Evolutionary conservation across 2,888 invertebrate species (phyloP).

Genomic region (Melipona beecheii): DNA sequence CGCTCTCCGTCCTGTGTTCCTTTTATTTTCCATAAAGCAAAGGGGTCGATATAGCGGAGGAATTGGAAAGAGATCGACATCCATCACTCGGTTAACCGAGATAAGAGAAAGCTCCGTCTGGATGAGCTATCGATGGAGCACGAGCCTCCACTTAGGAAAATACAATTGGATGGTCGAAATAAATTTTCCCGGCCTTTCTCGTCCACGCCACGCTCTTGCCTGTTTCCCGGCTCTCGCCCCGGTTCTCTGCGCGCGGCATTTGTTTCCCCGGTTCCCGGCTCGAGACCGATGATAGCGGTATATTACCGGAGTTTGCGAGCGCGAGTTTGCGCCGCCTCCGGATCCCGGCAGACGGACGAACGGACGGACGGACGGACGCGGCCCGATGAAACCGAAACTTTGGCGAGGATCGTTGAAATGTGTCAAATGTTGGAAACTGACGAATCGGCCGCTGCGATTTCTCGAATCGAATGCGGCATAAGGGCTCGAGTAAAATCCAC

Average conservation of each 20-base stretch:
- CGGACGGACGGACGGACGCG: not conserved
- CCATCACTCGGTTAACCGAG: conserved; percentile 77
- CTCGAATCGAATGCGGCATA: not conserved
- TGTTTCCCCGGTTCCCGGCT: conserved; percentile 51
- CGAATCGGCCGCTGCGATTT: not conserved
- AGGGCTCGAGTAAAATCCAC: not conserved
- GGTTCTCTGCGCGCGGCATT: conserved; percentile 53
- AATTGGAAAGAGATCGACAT: conserved; percentile 72
- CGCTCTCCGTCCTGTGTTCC: too few species aligned
- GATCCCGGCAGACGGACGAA: conserved; percentile 35
- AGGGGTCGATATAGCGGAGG: conserved; percentile 43
- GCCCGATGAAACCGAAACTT: conserved; percentile 42
- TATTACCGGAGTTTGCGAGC: conserved; percentile 52
- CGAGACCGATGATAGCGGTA: conserved; percentile 65
- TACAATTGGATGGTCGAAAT: conserved; percentile 76
- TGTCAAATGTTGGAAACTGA: conserved; percentile 25
- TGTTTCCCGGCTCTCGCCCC: conserved; percentile 19
- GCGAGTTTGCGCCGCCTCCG: conserved; percentile 19
- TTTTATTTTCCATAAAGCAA: conserved; percentile 14
- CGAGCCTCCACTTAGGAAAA: conserved; percentile 75
- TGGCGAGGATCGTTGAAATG: conserved; percentile 20
- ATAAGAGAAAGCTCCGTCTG: conserved; percentile 71
- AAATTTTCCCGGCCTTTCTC: conserved; percentile 67
- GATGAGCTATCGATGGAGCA: conserved; percentile 75
- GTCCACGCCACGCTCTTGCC: conserved; percentile 31